Percentiles rank a stretch among this genome's conserved stretches.
These are phyloP conservation scores for Naso thynnoides DNA, from an alignment of 2,797 vertebrate species.

Conservation along the genomic window DNA sequence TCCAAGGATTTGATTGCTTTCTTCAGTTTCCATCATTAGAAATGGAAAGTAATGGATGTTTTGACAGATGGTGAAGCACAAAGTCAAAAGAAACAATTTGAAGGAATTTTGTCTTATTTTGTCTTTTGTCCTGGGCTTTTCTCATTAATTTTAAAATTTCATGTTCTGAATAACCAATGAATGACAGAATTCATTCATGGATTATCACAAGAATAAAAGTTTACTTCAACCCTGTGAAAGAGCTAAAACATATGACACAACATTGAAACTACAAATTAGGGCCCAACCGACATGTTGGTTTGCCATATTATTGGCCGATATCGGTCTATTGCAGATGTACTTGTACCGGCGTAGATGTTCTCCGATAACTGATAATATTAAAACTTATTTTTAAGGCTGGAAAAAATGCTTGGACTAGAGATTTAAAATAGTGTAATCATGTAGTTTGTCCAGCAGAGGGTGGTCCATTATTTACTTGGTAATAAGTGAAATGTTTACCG, in stretches of 20 bases:
- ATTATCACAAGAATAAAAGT: not conserved
- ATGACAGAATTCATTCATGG: slow-evolving; percentile 4
- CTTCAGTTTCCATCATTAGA: not conserved
- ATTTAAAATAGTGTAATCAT: no score
- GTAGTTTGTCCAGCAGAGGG: no score
- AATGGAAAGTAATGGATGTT: not conserved
- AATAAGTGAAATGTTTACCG: no score
- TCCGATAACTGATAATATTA: no score
- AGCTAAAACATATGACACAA: not conserved
- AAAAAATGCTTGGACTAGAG: no score
- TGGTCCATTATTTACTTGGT: no score
- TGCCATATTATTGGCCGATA: no score
- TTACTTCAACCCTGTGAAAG: not conserved
- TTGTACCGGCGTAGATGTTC: no score
- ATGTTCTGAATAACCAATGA: slow-evolving; percentile 1
- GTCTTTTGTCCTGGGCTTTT: slow-evolving; percentile 1
- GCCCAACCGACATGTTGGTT: no score
- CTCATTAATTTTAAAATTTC: not conserved
- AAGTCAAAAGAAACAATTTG: not conserved
- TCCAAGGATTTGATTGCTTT: not conserved
- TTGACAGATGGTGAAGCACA: not conserved
- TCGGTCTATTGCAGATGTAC: no score
- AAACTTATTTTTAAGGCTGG: no score
- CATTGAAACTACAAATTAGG: not conserved
- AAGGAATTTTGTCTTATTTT: not conserved